Base-by-base conservation (phyloP, 2,888 invertebrate species). In the Platycheirus rosarum region DNA sequence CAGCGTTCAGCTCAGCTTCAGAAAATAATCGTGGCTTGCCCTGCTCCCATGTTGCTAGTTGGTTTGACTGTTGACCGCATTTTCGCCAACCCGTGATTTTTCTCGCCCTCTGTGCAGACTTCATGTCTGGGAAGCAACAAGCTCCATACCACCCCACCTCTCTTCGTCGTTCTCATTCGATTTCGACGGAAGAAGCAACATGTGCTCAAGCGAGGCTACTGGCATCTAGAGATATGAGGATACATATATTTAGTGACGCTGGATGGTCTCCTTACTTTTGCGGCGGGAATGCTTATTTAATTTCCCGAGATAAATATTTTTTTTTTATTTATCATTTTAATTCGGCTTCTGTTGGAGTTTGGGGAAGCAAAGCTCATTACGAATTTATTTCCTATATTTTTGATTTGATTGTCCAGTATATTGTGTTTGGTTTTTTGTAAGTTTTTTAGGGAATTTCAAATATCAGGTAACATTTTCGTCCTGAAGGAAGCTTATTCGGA, bases 61-160 rank as follows among this genome's bases (percentile, higher is more conserved):
- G 7, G 32, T 18, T 26, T 16, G 9, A n/a, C 14, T 42, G 14
- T 42, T 11, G 6, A 20, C 13, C 37, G 37, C 37, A 20, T 20
- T 42, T 57, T 16, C 14, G 42, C 5, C 3, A 23, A 40, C 6
- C 7, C 20, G 0, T 32, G 8, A 32, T 11, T 32, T 66, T 46
- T 14, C 42, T 26, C 9, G 18, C 16, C 3, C 5, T 2, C 5
- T 2, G 16, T 40, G 65, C 29, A 70, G 79, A 75, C 79, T 37
- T 18, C 14, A 20, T 65, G 79, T 80, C 79, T 80, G 60, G 57
- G 75, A 75, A 75, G 70, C 65, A 75, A 75, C 75, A 75, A 65
- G 74, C 79, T 74, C 14, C n/a, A n/a, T 74, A 14, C 6, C 55
- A 42, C n/a, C 53, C 44, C 37, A 14, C 11, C 9, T 2, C 46